These are phyloP conservation scores for Rhadina sibilatrix DNA, from an alignment of 2,113 vertebrate genomes.

Conservation along the genomic window DNA sequence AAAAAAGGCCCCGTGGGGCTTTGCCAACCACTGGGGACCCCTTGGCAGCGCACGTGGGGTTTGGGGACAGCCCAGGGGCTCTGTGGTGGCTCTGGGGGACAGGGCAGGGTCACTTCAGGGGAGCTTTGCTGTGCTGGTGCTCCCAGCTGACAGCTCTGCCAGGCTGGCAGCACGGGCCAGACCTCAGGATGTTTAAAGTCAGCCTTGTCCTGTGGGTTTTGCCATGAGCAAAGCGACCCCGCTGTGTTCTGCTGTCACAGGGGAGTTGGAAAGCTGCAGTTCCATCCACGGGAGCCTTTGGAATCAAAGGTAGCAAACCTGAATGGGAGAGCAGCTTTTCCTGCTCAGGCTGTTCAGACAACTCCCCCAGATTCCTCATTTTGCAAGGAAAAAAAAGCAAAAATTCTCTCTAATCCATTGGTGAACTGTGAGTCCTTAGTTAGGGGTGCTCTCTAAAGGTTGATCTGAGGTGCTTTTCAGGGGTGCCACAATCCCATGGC, in stretches of 20 bases:
- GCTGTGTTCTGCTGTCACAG: fast-evolving
- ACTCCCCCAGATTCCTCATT: neutral
- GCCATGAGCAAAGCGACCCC: neutral
- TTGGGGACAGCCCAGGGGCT: neutral
- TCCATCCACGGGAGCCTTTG: neutral
- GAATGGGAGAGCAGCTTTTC: neutral
- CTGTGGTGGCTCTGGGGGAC: neutral
- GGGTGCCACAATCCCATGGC: neutral
- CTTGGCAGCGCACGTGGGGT: fast-evolving
- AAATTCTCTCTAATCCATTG: neutral
- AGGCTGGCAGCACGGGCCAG: neutral
- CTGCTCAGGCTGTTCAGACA: neutral
- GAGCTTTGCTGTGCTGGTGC: neutral
- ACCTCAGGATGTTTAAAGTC: neutral
- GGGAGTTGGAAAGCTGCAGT: neutral
- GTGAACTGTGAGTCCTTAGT: neutral
- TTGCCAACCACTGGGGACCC: neutral
- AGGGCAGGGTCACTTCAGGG: neutral
- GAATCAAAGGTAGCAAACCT: neutral
- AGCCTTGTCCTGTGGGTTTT: fast-evolving
- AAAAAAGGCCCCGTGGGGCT: neutral
- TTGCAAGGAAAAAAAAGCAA: neutral
- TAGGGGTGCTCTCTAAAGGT: neutral
- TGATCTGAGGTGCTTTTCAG: neutral
- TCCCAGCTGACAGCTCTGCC: neutral